Evolutionary conservation across 2,113 vertebrate genomes (phyloP).

Genomic region (Centropristis striata): DNA sequence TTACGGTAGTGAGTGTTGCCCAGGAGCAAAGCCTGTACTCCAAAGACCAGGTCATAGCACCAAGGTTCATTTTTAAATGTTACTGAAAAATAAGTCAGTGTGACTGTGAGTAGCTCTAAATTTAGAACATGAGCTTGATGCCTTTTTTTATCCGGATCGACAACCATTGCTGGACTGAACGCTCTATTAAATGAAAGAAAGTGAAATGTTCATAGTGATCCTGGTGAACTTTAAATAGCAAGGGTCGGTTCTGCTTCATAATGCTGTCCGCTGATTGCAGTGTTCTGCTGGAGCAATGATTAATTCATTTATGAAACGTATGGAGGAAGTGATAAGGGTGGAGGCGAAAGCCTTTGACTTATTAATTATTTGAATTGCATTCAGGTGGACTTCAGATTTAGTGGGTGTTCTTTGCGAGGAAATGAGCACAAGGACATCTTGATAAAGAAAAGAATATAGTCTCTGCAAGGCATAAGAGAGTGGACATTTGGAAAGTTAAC

Average conservation of each 20-base stretch:
- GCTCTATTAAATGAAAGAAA: slow-evolving; percentile 15
- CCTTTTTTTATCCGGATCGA: slow-evolving; percentile 13
- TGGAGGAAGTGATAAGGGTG: slow-evolving; percentile 48
- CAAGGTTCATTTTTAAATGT: slow-evolving; percentile 29
- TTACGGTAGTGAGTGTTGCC: slow-evolving; percentile 47
- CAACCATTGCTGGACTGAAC: slow-evolving; percentile 19
- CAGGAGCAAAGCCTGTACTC: slow-evolving; percentile 39
- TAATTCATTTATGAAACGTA: slow-evolving; percentile 50
- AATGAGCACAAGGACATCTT: slow-evolving; percentile 43
- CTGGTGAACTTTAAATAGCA: slow-evolving; percentile 46
- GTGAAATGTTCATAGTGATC: slow-evolving; percentile 24
- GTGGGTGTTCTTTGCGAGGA: slow-evolving; percentile 21
- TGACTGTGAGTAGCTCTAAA: slow-evolving; percentile 25
- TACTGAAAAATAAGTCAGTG: slow-evolving; percentile 9
- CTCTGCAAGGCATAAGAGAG: slow-evolving; percentile 8
- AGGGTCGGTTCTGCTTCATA: slow-evolving; percentile 35
- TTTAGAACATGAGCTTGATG: slow-evolving; percentile 1
- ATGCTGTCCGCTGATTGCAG: slow-evolving; percentile 16
- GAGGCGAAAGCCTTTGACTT: slow-evolving; percentile 50
- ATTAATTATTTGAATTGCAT: slow-evolving; percentile 51
- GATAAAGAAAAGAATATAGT: slow-evolving; percentile 21
- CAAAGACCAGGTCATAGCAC: slow-evolving; percentile 43
- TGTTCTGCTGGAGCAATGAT: slow-evolving; percentile 37
- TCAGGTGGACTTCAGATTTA: slow-evolving; percentile 42
- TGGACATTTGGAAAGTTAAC: slow-evolving; percentile 9